Evolutionary conservation across 2,888 invertebrate genomes (phyloP).

Genomic region (Heliconius ethilla): DNA sequence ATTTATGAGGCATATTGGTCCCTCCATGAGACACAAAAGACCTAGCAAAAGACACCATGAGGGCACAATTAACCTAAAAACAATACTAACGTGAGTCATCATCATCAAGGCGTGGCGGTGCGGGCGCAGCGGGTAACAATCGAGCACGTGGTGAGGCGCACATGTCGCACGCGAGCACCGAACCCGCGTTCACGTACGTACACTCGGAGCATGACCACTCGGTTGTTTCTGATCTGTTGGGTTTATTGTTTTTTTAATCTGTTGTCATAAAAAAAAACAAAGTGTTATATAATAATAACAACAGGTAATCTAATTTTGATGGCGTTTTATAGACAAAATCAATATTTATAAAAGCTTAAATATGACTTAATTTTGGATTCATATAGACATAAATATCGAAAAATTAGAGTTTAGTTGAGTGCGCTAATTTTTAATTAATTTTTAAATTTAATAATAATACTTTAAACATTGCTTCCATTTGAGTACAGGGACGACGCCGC

Average conservation of each 20-base stretch:
- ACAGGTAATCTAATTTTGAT: too few relatives aligned
- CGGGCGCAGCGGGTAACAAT: constrained; percentile 63
- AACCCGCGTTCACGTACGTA: constrained; percentile 88
- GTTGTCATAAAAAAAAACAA: too few relatives aligned
- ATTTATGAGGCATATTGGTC: background rate
- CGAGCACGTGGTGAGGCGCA: constrained; percentile 83
- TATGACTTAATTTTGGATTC: background rate
- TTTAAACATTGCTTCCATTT: too few relatives aligned
- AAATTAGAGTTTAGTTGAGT: too few relatives aligned
- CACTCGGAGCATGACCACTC: constrained; percentile 91
- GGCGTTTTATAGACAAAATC: too few relatives aligned
- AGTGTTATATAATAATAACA: too few relatives aligned
- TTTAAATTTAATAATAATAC: too few relatives aligned
- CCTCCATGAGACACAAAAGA: background rate
- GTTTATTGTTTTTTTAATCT: too few relatives aligned
- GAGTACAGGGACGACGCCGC: too few relatives aligned
- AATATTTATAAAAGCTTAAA: too few relatives aligned
- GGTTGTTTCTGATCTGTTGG: constrained; percentile 55
- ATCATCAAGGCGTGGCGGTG: constrained; percentile 58
- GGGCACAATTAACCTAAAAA: background rate
- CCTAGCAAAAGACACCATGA: background rate
- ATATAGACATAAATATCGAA: background rate
- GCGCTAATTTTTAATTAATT: too few relatives aligned
- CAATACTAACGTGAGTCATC: constrained; percentile 63
- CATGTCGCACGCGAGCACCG: constrained; percentile 86